These are phyloP conservation scores for Branchipolynoe longqiensis DNA, from an alignment of 2,888 invertebrate species.

Conservation along the genomic window DNA sequence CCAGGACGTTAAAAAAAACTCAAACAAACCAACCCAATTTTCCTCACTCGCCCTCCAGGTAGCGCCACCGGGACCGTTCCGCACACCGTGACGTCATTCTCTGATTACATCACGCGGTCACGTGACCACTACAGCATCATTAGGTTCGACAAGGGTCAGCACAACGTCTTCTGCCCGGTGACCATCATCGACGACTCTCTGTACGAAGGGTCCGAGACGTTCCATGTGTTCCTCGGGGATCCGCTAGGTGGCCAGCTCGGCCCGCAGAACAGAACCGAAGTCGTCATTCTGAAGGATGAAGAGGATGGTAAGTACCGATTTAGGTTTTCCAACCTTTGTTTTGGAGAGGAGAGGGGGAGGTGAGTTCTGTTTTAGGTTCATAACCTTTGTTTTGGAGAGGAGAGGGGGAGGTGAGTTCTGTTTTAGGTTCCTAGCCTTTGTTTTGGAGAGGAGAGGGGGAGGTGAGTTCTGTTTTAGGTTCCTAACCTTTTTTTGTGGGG, in stretches of 20 bases:
- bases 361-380: not conserved
- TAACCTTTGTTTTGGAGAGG: not conserved
- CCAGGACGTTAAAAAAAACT: no score
- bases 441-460: not conserved
- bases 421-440: not conserved
- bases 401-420: not conserved
- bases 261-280: constrained; percentile 68
- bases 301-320: constrained; percentile 77
- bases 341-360: not conserved
- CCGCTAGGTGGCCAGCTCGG: constrained; percentile 79
- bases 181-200: constrained; percentile 81
- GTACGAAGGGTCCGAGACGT: constrained; percentile 78
- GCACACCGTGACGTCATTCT: constrained; percentile 76
- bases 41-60: constrained; percentile 68
- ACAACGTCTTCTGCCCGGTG: constrained; percentile 75
- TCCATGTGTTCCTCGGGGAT: constrained; percentile 74
- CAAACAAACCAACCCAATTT: not conserved
- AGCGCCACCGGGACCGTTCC: constrained; percentile 78
- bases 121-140: constrained; percentile 76
- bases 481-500: not conserved
- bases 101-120: constrained; percentile 80
- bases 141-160: constrained; percentile 75
- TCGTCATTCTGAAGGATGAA: constrained; percentile 77
- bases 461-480: not conserved
- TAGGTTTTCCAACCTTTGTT: not conserved